Evolutionary conservation across 1,140 invertebrate species (phyloP), one percentile per base, ranked within the genome.

Genomic region (Zelostemma sp.): DNA sequence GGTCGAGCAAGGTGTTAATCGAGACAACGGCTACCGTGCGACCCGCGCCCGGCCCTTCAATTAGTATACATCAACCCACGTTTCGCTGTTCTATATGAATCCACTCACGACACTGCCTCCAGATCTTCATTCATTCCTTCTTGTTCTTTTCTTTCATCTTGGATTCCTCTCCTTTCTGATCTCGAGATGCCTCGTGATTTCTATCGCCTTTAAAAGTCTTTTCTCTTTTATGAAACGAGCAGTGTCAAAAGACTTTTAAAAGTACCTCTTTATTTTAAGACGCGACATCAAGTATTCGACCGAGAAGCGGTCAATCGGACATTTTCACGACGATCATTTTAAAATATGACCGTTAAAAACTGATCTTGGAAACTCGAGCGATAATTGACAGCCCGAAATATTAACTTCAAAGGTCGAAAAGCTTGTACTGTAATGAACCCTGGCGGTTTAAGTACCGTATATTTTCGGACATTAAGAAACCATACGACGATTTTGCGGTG

Each of bases 31-130:
- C 82, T 85, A 83, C 83, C 79, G 83, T 83, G 74, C 78, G 76
- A 68, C 78, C 75, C 61, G 55, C 72, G 72, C 75, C 74, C 74
- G 78, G 74, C 76, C 75, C 81, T 82, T 85, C 83, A 85, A 85
- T 85, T 85, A 85, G 82, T 85, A 80, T 78, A 77, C 74, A 67
- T 67, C 64, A 61, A 56, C 68, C 72, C 68, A 67, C 67, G 60
- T 70, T 68, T 68, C 60, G 28, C n/a, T 49, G 58, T 53, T 58
- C 28, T 49, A 18, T 55, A 48, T 40, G 14, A 50, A 48, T 66
- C 49, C 58, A 4, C 55, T 6, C 33, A 19, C 43, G 8, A 28
- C 43, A 17, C n/a, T 41, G 15, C 43, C 56, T 45, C 49, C 9
- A 68, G 62, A 64, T 67, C 38, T 40, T 67, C 18, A 64, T 61